A percentile compares a stretch with the other conserved stretches of the same genome.
These are phyloP conservation scores for Branchellion lobata DNA, from an alignment of 2,888 invertebrate species.

Conservation along the genomic window DNA sequence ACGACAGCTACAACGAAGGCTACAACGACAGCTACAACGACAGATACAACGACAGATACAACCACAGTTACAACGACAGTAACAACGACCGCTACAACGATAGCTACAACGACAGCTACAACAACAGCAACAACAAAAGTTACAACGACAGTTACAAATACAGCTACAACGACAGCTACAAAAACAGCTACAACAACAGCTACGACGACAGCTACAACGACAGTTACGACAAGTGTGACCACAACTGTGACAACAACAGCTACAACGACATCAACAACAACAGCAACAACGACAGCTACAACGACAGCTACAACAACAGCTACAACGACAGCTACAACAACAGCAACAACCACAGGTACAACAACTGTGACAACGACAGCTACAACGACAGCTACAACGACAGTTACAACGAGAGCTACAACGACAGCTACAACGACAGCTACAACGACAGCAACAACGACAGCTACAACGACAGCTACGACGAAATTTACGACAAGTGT, in stretches of 20 bases:
- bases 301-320: not conserved
- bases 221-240: too few species aligned
- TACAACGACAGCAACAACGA: not conserved
- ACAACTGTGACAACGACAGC: not conserved
- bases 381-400: not conserved
- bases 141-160: not conserved
- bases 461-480: not conserved
- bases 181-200: not conserved
- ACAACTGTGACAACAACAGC: not conserved
- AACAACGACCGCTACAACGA: not conserved
- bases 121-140: not conserved
- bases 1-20: not conserved
- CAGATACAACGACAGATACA: not conserved
- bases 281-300: not conserved
- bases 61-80: not conserved
- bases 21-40: not conserved
- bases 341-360: not conserved
- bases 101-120: not conserved
- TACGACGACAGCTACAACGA: not conserved
- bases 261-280: not conserved
- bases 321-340: not conserved
- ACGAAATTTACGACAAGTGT: not conserved
- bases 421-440: not conserved
- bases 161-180: not conserved
- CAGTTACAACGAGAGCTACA: not conserved